Percentiles rank a stretch among this genome's conserved stretches.
Conservation (phyloP, 2,113 vertebrate species). For the Cyphomyrus discorhynchus region DNA sequence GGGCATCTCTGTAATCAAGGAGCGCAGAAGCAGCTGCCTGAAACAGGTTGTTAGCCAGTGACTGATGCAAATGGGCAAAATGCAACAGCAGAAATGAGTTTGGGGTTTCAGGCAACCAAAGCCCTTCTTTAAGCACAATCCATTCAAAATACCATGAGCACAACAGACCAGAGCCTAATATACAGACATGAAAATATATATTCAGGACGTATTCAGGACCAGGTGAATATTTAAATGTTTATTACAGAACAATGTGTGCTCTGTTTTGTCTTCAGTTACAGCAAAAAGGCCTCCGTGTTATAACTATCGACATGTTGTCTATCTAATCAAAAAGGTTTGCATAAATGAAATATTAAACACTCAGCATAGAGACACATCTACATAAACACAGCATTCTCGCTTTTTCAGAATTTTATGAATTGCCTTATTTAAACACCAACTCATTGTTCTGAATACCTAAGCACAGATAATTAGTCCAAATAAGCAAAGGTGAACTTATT, state of each 20-base stretch:
- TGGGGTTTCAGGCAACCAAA: neutral
- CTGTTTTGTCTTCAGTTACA: neutral
- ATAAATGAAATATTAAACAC: neutral
- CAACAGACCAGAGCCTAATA: neutral
- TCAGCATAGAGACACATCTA: neutral
- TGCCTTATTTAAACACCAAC: neutral
- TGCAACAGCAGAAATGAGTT: neutral
- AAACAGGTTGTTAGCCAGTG: neutral
- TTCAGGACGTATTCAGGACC: neutral
- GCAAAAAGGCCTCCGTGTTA: constrained; percentile 6
- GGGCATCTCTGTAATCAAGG: neutral
- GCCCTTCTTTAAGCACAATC: neutral
- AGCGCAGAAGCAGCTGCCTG: neutral
- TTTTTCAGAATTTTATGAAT: neutral
- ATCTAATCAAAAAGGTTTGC: constrained; percentile 10
- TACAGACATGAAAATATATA: neutral
- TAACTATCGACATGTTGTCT: neutral
- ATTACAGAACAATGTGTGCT: neutral
- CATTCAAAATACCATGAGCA: neutral
- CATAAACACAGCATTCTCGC: neutral
- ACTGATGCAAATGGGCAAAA: neutral
- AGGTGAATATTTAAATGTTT: constrained; percentile 3
- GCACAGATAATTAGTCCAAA: neutral
- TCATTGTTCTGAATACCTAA: neutral
- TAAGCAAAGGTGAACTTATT: neutral